Evolutionary conservation across 2,888 invertebrate species (phyloP).

Genomic region (Cetonia aurata): DNA sequence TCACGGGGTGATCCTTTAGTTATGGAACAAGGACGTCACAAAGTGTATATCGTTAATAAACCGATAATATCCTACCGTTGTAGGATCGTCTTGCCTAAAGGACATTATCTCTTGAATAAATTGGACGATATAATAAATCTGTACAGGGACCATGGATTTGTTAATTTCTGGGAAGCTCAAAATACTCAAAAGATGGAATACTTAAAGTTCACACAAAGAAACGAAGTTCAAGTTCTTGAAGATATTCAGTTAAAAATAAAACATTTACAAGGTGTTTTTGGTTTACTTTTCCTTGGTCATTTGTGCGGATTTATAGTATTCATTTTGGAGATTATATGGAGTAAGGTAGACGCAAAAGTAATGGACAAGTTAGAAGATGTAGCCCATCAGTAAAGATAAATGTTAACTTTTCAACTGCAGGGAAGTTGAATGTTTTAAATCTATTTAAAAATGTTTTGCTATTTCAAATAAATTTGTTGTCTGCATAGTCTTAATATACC

Average conservation of each 20-base stretch:
- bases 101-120: constrained; percentile 69
- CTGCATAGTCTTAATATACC: too few relatives aligned
- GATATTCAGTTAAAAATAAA: constrained; percentile 47
- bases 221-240: constrained; percentile 2
- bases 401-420: too few relatives aligned
- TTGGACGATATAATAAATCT: constrained; percentile 67
- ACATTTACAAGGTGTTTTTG: constrained; percentile 53
- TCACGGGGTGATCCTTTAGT: constrained; percentile 47
- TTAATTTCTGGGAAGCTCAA: constrained; percentile 63
- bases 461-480: too few relatives aligned
- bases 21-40: constrained; percentile 44
- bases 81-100: constrained; percentile 69
- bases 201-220: constrained; percentile 1
- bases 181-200: constrained; percentile 34
- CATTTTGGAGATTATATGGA: constrained; percentile 41
- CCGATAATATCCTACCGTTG: constrained; percentile 70
- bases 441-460: too few relatives aligned
- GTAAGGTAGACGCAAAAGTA: too few relatives aligned
- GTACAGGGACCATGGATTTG: constrained; percentile 69
- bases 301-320: constrained; percentile 44
- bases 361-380: too few relatives aligned
- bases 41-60: constrained; percentile 51
- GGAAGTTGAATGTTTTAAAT: too few relatives aligned
- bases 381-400: too few relatives aligned
- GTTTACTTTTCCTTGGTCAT: constrained; percentile 48